Conservation (phyloP, 2,888 invertebrate genomes). For the Oxyteleia sp. region DNA sequence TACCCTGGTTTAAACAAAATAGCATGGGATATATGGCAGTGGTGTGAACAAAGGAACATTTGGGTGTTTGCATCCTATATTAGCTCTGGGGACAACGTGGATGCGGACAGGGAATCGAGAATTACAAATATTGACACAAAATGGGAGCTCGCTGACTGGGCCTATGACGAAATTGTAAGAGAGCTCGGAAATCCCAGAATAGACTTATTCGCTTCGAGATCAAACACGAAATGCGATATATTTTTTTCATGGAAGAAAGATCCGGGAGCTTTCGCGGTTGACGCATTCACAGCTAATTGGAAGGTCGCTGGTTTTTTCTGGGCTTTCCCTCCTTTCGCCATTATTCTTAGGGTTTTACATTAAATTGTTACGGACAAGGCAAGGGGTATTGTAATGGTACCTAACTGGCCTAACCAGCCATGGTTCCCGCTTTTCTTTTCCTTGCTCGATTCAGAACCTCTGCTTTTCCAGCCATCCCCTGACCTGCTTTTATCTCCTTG, state of each 20-base stretch:
- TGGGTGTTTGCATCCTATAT: conserved; percentile 57
- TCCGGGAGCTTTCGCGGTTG: conserved; percentile 45
- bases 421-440: conserved; percentile 26
- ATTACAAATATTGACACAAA: not conserved
- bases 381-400: conserved; percentile 30
- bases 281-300: conserved; percentile 63
- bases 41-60: conserved; percentile 1
- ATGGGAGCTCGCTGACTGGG: conserved; percentile 38
- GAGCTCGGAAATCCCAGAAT: conserved; percentile 52
- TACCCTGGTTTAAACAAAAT: conserved; percentile 36
- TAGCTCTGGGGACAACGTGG: conserved; percentile 17
- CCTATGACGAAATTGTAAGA: conserved; percentile 43
- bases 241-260: conserved; percentile 61
- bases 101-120: conserved; percentile 5
- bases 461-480: conserved; percentile 23
- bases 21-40: conserved; percentile 37
- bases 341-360: conserved; percentile 60
- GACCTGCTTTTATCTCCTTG: conserved; percentile 60
- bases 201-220: conserved; percentile 70
- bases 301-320: conserved; percentile 41
- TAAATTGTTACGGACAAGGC: conserved; percentile 62
- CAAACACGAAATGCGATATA: conserved; percentile 29
- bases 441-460: conserved; percentile 12
- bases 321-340: conserved; percentile 63
- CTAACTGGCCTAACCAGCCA: too few relatives aligned